Evolutionary conservation across 2,888 invertebrate species (phyloP).

Genomic region (Himalopsyche tibetana): DNA sequence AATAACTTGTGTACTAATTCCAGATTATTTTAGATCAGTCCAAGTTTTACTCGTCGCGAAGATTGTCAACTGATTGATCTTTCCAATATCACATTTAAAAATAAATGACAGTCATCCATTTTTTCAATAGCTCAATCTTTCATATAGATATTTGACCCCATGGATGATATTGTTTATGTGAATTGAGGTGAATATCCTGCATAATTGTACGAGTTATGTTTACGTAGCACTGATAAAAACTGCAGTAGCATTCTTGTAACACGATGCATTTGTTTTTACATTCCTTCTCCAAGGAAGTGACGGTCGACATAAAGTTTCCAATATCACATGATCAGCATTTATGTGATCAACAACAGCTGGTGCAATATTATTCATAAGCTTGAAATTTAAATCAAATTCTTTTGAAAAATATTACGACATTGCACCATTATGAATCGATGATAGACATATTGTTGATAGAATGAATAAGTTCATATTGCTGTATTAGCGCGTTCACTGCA

Average conservation of each 20-base stretch:
- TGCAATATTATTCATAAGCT: not conserved
- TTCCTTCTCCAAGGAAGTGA: not conserved
- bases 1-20: too few relatives aligned
- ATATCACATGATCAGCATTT: not conserved
- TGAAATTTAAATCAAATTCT: not conserved
- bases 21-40: too few relatives aligned
- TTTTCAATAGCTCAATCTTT: not conserved
- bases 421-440: not conserved
- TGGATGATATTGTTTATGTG: not conserved
- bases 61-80: too few relatives aligned
- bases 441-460: not conserved
- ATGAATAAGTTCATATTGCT: not conserved
- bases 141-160: not conserved
- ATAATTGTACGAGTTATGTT: not conserved
- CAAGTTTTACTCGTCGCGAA: too few relatives aligned
- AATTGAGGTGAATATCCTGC: not conserved
- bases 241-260: not conserved
- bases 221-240: not conserved
- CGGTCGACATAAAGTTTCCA: not conserved
- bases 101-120: too few relatives aligned
- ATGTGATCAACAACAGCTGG: not conserved
- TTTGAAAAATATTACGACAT: not conserved
- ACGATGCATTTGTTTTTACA: not conserved
- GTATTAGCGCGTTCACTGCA: too few relatives aligned
- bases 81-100: too few relatives aligned